These are phyloP conservation scores for Clavelina lepadiformis DNA, from an alignment of 23 tunicate species.

Conservation along the genomic window DNA sequence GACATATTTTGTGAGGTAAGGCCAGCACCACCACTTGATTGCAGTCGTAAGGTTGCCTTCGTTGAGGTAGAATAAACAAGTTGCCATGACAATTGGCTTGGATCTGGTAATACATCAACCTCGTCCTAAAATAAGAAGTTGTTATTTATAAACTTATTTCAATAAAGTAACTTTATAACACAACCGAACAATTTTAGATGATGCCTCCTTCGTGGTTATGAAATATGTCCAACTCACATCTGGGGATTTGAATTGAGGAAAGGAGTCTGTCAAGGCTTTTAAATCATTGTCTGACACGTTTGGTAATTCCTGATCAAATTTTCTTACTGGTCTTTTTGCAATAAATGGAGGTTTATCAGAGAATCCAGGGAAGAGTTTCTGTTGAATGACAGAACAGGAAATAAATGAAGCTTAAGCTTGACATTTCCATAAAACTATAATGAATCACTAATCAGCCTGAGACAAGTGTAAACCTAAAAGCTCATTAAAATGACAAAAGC, in stretches of 20 bases:
- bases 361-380: conserved; percentile 80
- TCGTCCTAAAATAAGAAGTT: background rate
- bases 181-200: background rate
- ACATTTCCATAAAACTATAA: too few species aligned
- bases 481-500: background rate
- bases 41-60: conserved; percentile 8
- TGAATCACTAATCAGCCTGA: background rate
- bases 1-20: conserved; percentile 5
- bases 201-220: background rate
- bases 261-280: background rate
- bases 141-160: too few species aligned
- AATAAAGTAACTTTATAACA: too few species aligned
- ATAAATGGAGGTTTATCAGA: conserved; percentile 63
- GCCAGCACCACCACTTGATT: background rate
- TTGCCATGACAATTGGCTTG: conserved; percentile 47
- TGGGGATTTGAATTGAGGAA: conserved; percentile 39
- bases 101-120: conserved; percentile 11
- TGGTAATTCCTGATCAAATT: conserved; percentile 61
- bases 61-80: conserved; percentile 32
- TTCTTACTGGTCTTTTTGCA: conserved; percentile 44
- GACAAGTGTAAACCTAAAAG: background rate
- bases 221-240: background rate
- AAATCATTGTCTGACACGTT: conserved; percentile 38
- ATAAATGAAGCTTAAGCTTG: too few species aligned
- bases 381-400: too few species aligned